Base-by-base conservation (phyloP, 1,140 invertebrate species). In the Diorhabda sublineata region DNA sequence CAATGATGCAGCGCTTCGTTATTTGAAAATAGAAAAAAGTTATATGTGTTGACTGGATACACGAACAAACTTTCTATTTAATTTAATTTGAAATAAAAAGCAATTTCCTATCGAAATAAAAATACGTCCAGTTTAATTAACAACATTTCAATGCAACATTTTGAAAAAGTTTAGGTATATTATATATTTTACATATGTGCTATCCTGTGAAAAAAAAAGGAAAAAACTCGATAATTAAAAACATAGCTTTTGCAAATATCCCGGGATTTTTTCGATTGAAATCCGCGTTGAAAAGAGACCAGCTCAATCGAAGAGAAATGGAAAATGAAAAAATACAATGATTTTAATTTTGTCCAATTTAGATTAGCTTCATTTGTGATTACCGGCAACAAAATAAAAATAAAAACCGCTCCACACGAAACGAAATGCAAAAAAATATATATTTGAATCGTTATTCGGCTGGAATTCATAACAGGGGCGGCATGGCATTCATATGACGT, bases 281-380 rank as follows among this genome's bases (percentile, higher is more conserved):
- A 44, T 52, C 4, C 42, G 4, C 41, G 65, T 60, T 60, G 8
- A 41, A 67, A 52, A 45, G 7, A 59, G 57, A 45, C 58, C n/a
- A 43, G 45, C 42, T 57, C n/a, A 42, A 60, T 11, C 41, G 11
- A 58, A 74, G 69, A 63, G 73, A 73, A 71, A 74, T 61, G 44
- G 60, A 73, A 70, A 71, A 64, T 60, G 62, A 69, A 72, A 74
- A 72, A 70, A 74, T 74, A 80, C 78, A 79, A 80, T 81, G 77
- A 76, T 79, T 80, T 79, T 79, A 79, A 81, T 80, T 81, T 79
- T 73, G 72, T 80, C 79, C 79, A 79, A 81, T 81, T 81, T 76
- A 71, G 79, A 81, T 81, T 79, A 80, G 79, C 78, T 79, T 78
- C 76, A 78, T 79, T 80, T 81, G 78, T 80, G 79, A 81, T 79